These are phyloP conservation scores for Salarias fasciatus DNA, from an alignment of 2,797 vertebrate genomes.

Conservation along the genomic window DNA sequence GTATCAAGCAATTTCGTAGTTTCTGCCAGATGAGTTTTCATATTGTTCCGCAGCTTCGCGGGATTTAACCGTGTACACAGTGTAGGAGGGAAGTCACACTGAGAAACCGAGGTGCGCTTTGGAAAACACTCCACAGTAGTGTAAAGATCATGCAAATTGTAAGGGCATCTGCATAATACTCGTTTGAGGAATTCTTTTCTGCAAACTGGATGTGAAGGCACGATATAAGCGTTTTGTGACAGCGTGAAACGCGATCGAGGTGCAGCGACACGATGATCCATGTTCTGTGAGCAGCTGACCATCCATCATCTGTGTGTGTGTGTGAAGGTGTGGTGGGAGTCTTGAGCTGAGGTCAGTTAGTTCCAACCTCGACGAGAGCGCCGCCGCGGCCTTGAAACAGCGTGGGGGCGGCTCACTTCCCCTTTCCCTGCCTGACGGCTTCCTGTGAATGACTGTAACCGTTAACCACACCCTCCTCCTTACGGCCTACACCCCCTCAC, in stretches of 20 bases:
- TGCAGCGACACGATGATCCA: too few relatives aligned
- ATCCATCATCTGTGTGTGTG: constrained; percentile 2
- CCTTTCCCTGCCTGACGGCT: constrained; percentile 77
- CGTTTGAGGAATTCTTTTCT: not conserved
- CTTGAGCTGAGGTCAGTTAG: constrained; percentile 70
- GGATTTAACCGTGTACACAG: constrained; percentile 1
- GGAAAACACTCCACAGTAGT: not conserved
- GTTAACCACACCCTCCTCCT: constrained; percentile 81
- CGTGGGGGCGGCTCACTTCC: constrained; percentile 82
- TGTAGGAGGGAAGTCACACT: constrained; percentile 10
- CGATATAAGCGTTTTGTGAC: too few relatives aligned
- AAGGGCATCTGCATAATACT: not conserved
- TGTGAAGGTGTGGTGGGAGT: constrained; percentile 62
- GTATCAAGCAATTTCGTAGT: not conserved
- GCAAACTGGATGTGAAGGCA: not conserved
- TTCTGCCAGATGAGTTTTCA: not conserved
- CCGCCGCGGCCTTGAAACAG: constrained; percentile 69
- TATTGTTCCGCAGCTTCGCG: not conserved
- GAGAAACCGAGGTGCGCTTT: not conserved
- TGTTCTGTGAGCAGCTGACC: too few relatives aligned
- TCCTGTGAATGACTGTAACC: constrained; percentile 77
- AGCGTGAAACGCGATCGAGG: not conserved
- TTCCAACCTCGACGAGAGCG: constrained; percentile 64
- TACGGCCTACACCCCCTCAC: constrained; percentile 51
- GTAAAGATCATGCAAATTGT: not conserved